These are phyloP conservation scores for Stomatorhinus walkeri DNA, from an alignment of 2,797 vertebrate genomes.

Conservation along the genomic window DNA sequence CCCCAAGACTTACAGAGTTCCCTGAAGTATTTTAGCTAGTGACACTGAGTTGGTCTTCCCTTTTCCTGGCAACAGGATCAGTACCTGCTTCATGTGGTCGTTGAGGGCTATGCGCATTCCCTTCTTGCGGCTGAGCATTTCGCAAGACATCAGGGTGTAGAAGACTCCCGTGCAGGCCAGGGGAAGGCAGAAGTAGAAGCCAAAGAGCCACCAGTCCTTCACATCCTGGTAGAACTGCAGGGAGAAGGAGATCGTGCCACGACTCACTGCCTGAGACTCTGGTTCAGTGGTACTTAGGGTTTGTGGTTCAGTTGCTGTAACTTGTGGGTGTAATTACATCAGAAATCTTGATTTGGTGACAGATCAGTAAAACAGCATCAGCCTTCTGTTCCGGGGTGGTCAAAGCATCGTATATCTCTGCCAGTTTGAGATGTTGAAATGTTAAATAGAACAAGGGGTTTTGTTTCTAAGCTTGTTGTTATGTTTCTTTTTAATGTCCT, in stretches of 20 bases:
- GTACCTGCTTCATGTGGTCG: slow-evolving; percentile 84
- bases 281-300: not conserved
- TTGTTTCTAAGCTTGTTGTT: not conserved
- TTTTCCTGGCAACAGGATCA: not conserved
- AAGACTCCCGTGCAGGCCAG: slow-evolving; percentile 78
- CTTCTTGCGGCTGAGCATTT: slow-evolving; percentile 80
- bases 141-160: slow-evolving; percentile 82
- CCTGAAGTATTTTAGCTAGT: not conserved
- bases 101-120: slow-evolving; percentile 80
- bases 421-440: not conserved
- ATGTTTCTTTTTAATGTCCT: not conserved
- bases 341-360: not conserved
- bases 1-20: not conserved
- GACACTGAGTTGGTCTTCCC: not conserved
- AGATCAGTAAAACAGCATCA: not conserved
- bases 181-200: slow-evolving; percentile 83
- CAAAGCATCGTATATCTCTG: not conserved
- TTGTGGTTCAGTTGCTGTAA: not conserved
- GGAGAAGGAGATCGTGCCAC: not conserved
- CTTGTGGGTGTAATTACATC: not conserved
- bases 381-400: not conserved
- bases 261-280: not conserved
- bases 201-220: slow-evolving; percentile 85
- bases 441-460: not conserved
- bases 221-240: slow-evolving; percentile 70